These are phyloP conservation scores for Mola mola DNA, from an alignment of 2,113 vertebrate species.

Conservation along the genomic window DNA sequence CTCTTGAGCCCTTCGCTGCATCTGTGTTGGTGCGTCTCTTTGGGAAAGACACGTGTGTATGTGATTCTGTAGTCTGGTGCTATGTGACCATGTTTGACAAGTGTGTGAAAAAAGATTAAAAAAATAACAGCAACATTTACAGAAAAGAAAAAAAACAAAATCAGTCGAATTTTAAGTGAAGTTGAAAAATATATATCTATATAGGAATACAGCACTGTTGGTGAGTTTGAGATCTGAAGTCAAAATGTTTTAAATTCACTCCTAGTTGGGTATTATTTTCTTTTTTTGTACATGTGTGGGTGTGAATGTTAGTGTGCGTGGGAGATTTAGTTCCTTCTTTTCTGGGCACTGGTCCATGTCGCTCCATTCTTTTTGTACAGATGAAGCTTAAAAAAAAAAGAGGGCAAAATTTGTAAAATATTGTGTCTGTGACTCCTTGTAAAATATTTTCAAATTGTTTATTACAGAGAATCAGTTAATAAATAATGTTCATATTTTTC, in stretches of 20 bases:
- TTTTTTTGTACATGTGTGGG: conserved; percentile 66
- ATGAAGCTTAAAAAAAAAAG: conserved; percentile 85
- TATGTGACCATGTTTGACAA: conserved; percentile 86
- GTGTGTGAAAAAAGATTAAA: conserved; percentile 78
- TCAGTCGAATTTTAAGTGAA: conserved; percentile 79
- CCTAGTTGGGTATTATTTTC: conserved; percentile 32
- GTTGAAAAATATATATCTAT: conserved; percentile 61
- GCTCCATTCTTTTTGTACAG: conserved; percentile 95
- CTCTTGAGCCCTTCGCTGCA: conserved; percentile 77
- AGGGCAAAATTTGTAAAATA: conserved; percentile 97
- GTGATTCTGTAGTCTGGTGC: conserved; percentile 99
- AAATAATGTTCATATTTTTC: conserved; percentile 99
- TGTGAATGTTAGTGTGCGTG: conserved; percentile 68
- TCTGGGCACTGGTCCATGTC: conserved; percentile 79
- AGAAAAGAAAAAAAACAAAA: conserved; percentile 62
- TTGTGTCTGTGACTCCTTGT: conserved; percentile 99
- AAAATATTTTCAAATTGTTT: conserved; percentile 99
- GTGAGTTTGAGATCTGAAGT: conserved; percentile 82
- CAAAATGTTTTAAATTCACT: conserved; percentile 66
- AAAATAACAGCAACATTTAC: conserved; percentile 74
- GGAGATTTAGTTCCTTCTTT: conserved; percentile 78
- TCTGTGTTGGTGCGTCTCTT: conserved; percentile 88
- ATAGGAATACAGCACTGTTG: conserved; percentile 81
- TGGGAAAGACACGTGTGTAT: conserved; percentile 90
- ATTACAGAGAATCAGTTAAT: conserved; percentile 99